A percentile compares a stretch with the other conserved stretches of the same genome.
These are phyloP conservation scores for Tapera naevia DNA, from an alignment of 2,797 vertebrate species.

Conservation along the genomic window DNA sequence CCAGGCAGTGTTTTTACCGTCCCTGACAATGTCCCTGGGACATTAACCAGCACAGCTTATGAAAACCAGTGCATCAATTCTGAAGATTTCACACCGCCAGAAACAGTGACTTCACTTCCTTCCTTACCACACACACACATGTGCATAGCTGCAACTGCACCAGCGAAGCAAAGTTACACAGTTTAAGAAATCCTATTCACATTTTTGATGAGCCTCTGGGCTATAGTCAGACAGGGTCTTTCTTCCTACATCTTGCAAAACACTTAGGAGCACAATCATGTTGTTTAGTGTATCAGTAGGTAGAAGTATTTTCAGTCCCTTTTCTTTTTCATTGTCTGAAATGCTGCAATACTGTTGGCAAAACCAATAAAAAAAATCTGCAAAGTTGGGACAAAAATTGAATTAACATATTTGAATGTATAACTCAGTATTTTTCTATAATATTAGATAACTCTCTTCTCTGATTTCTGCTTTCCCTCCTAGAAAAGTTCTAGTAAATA, in stretches of 20 bases:
- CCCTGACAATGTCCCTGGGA: accelerated
- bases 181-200: not conserved
- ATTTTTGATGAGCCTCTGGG: not conserved
- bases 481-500: not conserved
- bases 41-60: not conserved
- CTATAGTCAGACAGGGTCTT: not conserved
- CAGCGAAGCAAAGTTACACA: accelerated
- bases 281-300: not conserved
- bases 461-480: not conserved
- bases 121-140: not conserved
- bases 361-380: not conserved
- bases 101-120: not conserved
- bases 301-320: not conserved
- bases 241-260: not conserved
- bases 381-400: not conserved
- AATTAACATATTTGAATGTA: not conserved
- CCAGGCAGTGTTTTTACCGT: not conserved
- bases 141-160: not conserved
- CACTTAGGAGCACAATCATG: not conserved
- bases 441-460: not conserved
- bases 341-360: not conserved
- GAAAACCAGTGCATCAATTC: not conserved
- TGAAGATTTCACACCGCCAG: not conserved
- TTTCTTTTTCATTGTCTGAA: not conserved
- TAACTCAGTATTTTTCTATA: not conserved